Evolutionary conservation across 2,888 invertebrate species (phyloP).

Genomic region (Orchesellides sinensis): DNA sequence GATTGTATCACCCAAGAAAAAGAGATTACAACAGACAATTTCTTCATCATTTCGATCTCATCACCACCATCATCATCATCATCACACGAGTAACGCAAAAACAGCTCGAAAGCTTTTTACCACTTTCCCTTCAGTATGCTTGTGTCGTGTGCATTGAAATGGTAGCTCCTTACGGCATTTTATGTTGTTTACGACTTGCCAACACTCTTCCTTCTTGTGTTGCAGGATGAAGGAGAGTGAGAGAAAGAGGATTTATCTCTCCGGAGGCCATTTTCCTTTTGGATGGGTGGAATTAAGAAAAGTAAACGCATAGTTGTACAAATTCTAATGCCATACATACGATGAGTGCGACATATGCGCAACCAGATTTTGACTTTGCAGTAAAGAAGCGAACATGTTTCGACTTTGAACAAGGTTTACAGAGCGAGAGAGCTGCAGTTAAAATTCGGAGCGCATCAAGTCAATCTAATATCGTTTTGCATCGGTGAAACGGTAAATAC

Average conservation of each 20-base stretch:
- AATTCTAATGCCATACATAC: neutral
- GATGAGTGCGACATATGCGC: neutral
- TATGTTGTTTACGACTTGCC: neutral
- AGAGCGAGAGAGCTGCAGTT: neutral
- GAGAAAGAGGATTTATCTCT: neutral
- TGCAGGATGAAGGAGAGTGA: neutral
- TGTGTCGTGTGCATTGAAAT: neutral
- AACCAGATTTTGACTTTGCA: neutral
- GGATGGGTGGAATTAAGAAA: constrained; percentile 1
- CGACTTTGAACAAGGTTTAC: too few species aligned
- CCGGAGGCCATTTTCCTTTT: neutral
- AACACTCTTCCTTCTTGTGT: neutral
- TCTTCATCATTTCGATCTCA: constrained; percentile 20
- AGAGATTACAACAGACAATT: constrained; percentile 27
- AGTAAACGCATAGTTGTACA: constrained; percentile 3
- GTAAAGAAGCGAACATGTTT: too few species aligned
- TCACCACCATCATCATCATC: too few species aligned
- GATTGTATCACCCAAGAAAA: constrained; percentile 4
- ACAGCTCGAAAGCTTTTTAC: neutral
- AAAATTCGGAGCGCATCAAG: constrained; percentile 5
- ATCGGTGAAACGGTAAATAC: too few species aligned
- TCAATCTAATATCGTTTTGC: neutral
- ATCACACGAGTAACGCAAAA: neutral
- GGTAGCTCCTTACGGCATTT: neutral
- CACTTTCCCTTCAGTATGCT: neutral